Evolutionary conservation across 2,888 invertebrate species (phyloP), one percentile per base, ranked within the genome.

Genomic region (Idaea aversata): DNA sequence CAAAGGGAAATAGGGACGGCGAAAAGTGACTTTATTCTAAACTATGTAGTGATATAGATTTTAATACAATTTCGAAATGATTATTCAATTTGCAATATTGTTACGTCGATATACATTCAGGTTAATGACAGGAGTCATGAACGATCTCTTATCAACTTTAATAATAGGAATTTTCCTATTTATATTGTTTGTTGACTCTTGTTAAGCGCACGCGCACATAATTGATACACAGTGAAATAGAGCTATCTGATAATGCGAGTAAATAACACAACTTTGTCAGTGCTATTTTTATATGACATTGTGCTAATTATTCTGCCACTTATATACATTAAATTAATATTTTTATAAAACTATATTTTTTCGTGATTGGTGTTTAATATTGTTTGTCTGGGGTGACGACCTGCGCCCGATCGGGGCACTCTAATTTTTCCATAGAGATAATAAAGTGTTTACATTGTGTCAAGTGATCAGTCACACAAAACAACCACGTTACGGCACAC

Each of bases 151-250:
- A 82, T 81, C 80, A 78, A 77, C 76, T 74, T 75, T 83, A 86
- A 85, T 87, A 82, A 85, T 85, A 84, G 92, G 91, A 92, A 92
- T 87, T 87, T 92, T 92, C 92, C 92, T 87, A 90, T 84, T 83
- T 83, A 84, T 72, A 79, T 68, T 75, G 74, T 80, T 81, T 83
- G 82, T 82, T 79, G 82, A 74, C 74, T 79, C 71, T 72, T 67
- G 70, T 62, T 73, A 69, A 77, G 81, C 82, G 83, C 83, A 86
- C 82, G 85, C 73, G 76, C 76, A 66, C 77, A 75, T 70, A 72
- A 70, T 72, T 79, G 81, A 80, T 83, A 80, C 67, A 71, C 69
- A 74, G 75, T 75, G 78, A 78, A 75, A 77, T 74, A 74, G 67
- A 75, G 67, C 67, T 78, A 76, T 75, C 71, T 68, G 77, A 79